Percentiles rank a stretch among this genome's conserved stretches.
Conservation (phyloP, 2,888 invertebrate genomes). For the Drosophila prolongata region DNA sequence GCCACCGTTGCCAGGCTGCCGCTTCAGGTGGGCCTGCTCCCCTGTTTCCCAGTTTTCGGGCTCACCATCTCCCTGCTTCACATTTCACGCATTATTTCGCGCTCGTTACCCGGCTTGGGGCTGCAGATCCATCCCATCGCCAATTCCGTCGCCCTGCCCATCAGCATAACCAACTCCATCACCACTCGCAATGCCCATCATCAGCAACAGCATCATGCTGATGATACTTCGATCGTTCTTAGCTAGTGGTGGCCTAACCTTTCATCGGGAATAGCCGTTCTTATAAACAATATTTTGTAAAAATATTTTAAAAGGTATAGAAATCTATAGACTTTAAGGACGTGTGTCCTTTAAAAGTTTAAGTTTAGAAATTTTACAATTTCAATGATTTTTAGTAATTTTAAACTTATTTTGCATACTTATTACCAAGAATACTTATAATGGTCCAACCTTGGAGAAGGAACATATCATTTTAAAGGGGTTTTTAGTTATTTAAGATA, state of each 20-base stretch:
- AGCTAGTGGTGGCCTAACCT: constrained; percentile 6
- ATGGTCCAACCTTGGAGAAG: no score
- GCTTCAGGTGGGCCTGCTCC: constrained; percentile 17
- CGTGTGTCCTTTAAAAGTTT: no score
- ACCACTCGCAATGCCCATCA: constrained; percentile 42
- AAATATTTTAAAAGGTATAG: no score
- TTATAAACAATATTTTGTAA: no score
- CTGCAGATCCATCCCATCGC: constrained; percentile 4
- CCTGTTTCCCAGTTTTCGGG: background rate
- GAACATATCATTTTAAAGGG: no score
- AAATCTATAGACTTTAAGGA: no score
- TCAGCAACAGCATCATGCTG: constrained; percentile 29
- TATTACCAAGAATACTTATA: no score
- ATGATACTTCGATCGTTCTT: constrained; percentile 9
- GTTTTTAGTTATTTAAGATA: background rate
- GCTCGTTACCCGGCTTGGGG: constrained; percentile 62
- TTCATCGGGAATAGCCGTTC: no score
- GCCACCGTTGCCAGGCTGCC: constrained; percentile 58
- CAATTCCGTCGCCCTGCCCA: constrained; percentile 16
- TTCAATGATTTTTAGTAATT: no score
- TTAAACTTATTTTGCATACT: no score
- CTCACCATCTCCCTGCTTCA: constrained; percentile 55
- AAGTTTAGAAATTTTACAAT: no score
- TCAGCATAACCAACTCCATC: constrained; percentile 46
- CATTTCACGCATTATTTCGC: constrained; percentile 76